Percentiles rank a stretch among this genome's conserved stretches.
Evolutionary conservation across 2,797 vertebrate genomes (phyloP).

Genomic region (Acrossocheilus fasciatus): DNA sequence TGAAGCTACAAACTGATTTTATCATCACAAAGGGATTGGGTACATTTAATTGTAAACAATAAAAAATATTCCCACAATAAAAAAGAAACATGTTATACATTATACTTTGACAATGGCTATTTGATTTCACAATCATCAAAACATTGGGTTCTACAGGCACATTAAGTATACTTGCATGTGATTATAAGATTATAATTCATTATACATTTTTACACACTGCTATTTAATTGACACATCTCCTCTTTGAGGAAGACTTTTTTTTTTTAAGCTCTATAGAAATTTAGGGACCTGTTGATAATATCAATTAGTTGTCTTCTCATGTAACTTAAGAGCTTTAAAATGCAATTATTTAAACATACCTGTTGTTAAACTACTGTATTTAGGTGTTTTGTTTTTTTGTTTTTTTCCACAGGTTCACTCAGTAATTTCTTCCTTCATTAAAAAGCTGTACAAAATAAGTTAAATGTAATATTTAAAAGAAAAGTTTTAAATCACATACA

Average conservation of each 20-base stretch:
- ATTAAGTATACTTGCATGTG: slow-evolving; percentile 32
- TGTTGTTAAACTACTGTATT: slow-evolving; percentile 47
- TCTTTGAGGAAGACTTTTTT: background rate
- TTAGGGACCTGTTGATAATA: slow-evolving; percentile 38
- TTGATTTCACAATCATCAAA: slow-evolving; percentile 63
- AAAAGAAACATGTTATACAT: slow-evolving; percentile 55
- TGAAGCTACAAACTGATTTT: slow-evolving; percentile 53
- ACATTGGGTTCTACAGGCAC: slow-evolving; percentile 54
- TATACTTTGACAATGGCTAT: slow-evolving; percentile 54
- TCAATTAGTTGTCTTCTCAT: slow-evolving; percentile 27
- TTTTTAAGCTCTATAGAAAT: slow-evolving; percentile 28
- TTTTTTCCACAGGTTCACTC: slow-evolving; percentile 44
- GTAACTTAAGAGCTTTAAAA: slow-evolving; percentile 37
- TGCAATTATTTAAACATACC: slow-evolving; percentile 52
- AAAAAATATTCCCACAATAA: slow-evolving; percentile 38
- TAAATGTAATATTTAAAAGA: background rate
- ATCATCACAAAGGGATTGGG: slow-evolving; percentile 56
- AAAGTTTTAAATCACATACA: background rate
- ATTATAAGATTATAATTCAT: slow-evolving; percentile 38
- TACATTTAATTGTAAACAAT: slow-evolving; percentile 36
- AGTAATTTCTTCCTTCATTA: slow-evolving; percentile 39
- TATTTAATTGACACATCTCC: slow-evolving; percentile 6
- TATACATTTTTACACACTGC: slow-evolving; percentile 29
- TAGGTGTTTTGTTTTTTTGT: background rate
- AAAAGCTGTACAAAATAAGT: slow-evolving; percentile 27